A percentile compares a stretch with the other conserved stretches of the same genome.
These are phyloP conservation scores for Sphaeramia orbicularis DNA, from an alignment of 2,797 vertebrate species.

Conservation along the genomic window DNA sequence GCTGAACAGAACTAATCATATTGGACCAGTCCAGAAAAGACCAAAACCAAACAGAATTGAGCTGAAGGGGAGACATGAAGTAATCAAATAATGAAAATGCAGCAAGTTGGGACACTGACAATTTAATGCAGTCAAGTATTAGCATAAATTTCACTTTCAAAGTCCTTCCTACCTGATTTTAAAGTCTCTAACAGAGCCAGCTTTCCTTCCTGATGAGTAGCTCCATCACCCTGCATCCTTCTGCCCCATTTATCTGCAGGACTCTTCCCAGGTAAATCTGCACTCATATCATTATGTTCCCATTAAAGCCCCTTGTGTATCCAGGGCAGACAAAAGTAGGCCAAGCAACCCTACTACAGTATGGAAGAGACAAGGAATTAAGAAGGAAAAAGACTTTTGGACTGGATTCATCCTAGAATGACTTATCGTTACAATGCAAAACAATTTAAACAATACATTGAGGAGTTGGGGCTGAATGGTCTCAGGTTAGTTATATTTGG, in stretches of 20 bases:
- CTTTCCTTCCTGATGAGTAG: slow-evolving; percentile 58
- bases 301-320: slow-evolving; percentile 73
- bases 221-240: slow-evolving; percentile 67
- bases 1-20: slow-evolving; percentile 21
- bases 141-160: background rate
- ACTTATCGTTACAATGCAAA: slow-evolving; percentile 53
- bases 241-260: slow-evolving; percentile 75
- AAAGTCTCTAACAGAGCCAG: background rate
- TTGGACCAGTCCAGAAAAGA: background rate
- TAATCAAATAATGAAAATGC: background rate
- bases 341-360: slow-evolving; percentile 67
- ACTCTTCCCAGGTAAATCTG: slow-evolving; percentile 77
- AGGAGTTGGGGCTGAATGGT: slow-evolving; percentile 12
- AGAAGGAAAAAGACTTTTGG: slow-evolving; percentile 33
- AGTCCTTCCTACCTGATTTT: background rate
- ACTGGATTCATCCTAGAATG: slow-evolving; percentile 27
- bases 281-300: slow-evolving; percentile 80
- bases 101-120: background rate
- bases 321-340: slow-evolving; percentile 79
- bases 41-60: background rate
- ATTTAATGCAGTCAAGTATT: background rate
- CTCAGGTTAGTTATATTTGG: slow-evolving; percentile 36
- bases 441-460: slow-evolving; percentile 43
- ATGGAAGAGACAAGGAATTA: slow-evolving; percentile 29
- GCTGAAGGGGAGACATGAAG: background rate